Evolutionary conservation across 2,888 invertebrate genomes (phyloP), one percentile per base, ranked within the genome.

Genomic region (Ochropleura plecta): DNA sequence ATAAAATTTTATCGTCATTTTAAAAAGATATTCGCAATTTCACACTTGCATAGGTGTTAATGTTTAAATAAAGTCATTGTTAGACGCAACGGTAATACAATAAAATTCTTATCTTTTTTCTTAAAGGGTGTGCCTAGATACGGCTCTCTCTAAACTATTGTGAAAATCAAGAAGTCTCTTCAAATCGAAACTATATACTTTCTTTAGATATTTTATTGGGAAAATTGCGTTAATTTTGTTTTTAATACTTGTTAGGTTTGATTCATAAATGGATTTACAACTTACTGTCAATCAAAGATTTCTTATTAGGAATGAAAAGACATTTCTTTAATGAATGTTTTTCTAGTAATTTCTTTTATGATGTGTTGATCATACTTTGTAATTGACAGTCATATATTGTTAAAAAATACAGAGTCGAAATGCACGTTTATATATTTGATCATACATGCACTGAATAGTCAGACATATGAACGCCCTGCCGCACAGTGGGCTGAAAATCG

Each of bases 41-140:
- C 66, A 78, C 83, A 49, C 62, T 59, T 20, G 48, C 16, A n/a
- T 55, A 72, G 42, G 73, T 78, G 79, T 73, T 66, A 78, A 82
- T 68, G 18, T 69, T n/a, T 51, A 71, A 46, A 62, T 69, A 67
- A 78, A 69, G 20, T 30, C 49, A 49, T 64, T 79, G 51, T 82
- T 69, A 16, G 5, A 63, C 48, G 30, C 20, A 63, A 63, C 14
- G 44, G 66, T 70, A 9, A 60, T 68, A 77, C 71, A 73, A 53
- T 66, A 40, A 40, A 40, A 40, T 12, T 12, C 44, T 62, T 48
- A 51, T 62, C 78, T 57, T 48, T 16, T 5, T 40, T 42, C 57
- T 48, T 60, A 20, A 57, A 48, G 44, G 72, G 78, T 42, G 68
- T 49, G 65, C n/a, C 20, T 5, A 30, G 18, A 8, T 30, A 48